Base-by-base conservation (phyloP, 2,797 vertebrate genomes). In the Chelidonichthys spinosus region DNA sequence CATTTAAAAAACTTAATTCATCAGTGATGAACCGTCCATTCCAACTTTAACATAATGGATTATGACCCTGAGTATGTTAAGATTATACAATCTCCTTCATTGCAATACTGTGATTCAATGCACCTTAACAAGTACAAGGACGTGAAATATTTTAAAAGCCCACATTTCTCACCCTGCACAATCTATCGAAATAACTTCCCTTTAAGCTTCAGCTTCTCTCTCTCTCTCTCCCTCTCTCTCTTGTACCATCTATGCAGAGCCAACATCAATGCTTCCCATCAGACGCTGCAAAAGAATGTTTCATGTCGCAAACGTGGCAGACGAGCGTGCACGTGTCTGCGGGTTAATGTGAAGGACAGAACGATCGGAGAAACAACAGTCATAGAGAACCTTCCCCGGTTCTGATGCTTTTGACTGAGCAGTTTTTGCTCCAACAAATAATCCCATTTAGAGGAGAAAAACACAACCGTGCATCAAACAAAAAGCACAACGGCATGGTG, bases 361-460 rank as follows among this genome's bases (percentile, higher is more conserved):
- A 18, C 39, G 0, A 8, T 13, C 32, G 37, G 32, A 63, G 25
- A 69, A 61, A 35, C 17, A 61, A 35, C 67, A 73, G 62, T 60
- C 69, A 62, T 68, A 75, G 47, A 69, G 70, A 79, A 87, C 67
- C 61, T 67, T 61, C 64, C 76, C 83, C 33, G 69, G 69, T 78
- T 4, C 84, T 36, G 69, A 63, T 78, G 79, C 52, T 68, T 91
- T 82, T 70, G 71, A 77, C 76, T 75, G 44, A 64, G 76, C 84
- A 72, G 82, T 83, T 89, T 25, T 87, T 85, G 79, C 66, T 87
- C 67, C 67, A 11, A 81, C 81, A 86, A 85, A 88, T 74, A 78
- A 90, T 80, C 77, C 86, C 79, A 77, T 60, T 79, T 83, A 73
- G 75, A 72, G 39, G 25, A 25, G 25, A 25, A 71, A 84, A 82